Base-by-base conservation (phyloP, 2,888 invertebrate genomes). In the Dryobotodes eremita region DNA sequence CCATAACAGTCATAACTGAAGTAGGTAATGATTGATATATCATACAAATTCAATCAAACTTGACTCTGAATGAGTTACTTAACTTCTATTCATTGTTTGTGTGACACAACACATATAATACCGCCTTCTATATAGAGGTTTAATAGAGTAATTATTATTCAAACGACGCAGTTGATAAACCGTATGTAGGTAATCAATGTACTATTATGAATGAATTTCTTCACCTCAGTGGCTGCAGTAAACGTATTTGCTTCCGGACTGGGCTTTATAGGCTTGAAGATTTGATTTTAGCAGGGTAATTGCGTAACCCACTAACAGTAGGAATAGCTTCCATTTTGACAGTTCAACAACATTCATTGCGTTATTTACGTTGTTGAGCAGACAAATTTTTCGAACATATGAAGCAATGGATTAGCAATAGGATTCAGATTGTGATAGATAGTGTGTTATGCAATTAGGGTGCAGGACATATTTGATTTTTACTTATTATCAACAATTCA, bases 81-180 rank as follows among this genome's bases (percentile, higher is more conserved):
- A 72, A 80, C 72, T 64, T 55, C n/a, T 72, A 75, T 72, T 80
- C 72, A 83, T 80, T 73, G 72, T 86, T 83, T 70, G 31, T 77
- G 36, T 86, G 75, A 82, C 46, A 65, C 71, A 73, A 86, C 53
- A 71, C 36, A 46, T 71, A 46, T 71, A 46, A 46, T 66, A 53
- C 2, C 1, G 13, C 17, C 53, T 68, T 71, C 72, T 61, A 66
- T 77, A 76, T 6, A 65, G 2, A 71, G 61, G 3, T 57, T 59
- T 71, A 83, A 75, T 77, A 57, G 50, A 48, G 68, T 64, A 68
- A 80, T 86, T 85, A 86, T 46, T 65, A 85, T 86, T 83, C 80
- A 71, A 57, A 77, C 11, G 23, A 5, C 17, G 55, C 31, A 68
- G 20, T 57, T 71, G 61, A 53, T 65, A 65, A 13, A 46, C 55